Evolutionary conservation across 2,888 invertebrate genomes (phyloP).

Genomic region (Chloromyia formosa): DNA sequence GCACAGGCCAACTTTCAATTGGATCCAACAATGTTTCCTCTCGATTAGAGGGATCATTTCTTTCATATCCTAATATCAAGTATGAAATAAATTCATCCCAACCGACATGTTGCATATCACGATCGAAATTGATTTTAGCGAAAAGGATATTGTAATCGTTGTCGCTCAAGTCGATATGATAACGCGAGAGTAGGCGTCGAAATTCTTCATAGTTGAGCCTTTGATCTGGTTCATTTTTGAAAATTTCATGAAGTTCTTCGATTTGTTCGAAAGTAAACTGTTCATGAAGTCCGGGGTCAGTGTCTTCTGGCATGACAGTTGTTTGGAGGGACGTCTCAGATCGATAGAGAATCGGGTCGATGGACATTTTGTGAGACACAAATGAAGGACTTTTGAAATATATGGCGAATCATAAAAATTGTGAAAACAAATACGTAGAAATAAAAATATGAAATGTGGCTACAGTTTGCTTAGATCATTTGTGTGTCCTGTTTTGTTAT

Average conservation of each 20-base stretch:
- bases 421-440: too few relatives aligned
- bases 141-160: constrained; percentile 72
- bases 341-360: too few relatives aligned
- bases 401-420: too few relatives aligned
- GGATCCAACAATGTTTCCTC: constrained; percentile 71
- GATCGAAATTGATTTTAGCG: constrained; percentile 70
- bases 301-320: not conserved
- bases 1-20: constrained; percentile 68
- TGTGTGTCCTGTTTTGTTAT: too few relatives aligned
- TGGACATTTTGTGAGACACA: too few relatives aligned
- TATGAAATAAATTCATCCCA: constrained; percentile 85
- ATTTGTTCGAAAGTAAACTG: constrained; percentile 57
- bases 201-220: constrained; percentile 55
- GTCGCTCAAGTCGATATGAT: constrained; percentile 60
- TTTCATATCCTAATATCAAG: constrained; percentile 76
- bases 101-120: constrained; percentile 66
- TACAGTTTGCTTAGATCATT: too few relatives aligned
- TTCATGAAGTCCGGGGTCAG: constrained; percentile 55
- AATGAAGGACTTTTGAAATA: too few relatives aligned
- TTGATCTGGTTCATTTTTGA: constrained; percentile 52
- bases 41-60: constrained; percentile 71
- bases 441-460: too few relatives aligned
- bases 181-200: constrained; percentile 53
- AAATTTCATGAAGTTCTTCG: constrained; percentile 54
- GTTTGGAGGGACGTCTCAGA: not conserved